These are phyloP conservation scores for Plusia festucae DNA, from an alignment of 2,888 invertebrate genomes.

Conservation along the genomic window DNA sequence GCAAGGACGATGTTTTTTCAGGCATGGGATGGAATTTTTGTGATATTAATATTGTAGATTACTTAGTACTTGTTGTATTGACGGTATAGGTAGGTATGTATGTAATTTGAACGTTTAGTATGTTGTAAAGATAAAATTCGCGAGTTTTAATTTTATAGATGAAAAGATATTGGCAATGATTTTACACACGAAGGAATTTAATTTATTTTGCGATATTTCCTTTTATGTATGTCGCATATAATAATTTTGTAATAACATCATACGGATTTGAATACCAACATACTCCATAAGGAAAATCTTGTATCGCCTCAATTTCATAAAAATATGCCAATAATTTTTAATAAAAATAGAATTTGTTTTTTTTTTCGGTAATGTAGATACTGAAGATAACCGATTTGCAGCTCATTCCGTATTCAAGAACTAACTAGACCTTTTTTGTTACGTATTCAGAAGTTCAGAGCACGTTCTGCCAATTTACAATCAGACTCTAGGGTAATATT, in stretches of 20 bases:
- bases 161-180: not conserved
- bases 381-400: constrained; percentile 11
- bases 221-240: not conserved
- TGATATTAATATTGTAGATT: too few species aligned
- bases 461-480: constrained; percentile 11
- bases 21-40: too few species aligned
- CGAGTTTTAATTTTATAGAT: not conserved
- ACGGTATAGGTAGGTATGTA: too few species aligned
- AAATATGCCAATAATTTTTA: constrained; percentile 12
- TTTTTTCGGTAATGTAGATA: constrained; percentile 7
- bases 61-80: too few species aligned
- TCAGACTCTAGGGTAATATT: not conserved
- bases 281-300: constrained; percentile 1
- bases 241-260: not conserved
- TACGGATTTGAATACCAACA: not conserved
- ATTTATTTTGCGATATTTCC: not conserved
- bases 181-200: constrained; percentile 1
- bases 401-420: constrained; percentile 27
- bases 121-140: too few species aligned
- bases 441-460: constrained; percentile 6
- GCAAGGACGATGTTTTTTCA: too few species aligned
- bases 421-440: constrained; percentile 17
- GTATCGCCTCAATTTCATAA: not conserved
- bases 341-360: constrained; percentile 7
- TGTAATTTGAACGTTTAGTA: too few species aligned